These are phyloP conservation scores for Opisthograptis luteolata DNA, from an alignment of 2,888 invertebrate species.

Conservation along the genomic window DNA sequence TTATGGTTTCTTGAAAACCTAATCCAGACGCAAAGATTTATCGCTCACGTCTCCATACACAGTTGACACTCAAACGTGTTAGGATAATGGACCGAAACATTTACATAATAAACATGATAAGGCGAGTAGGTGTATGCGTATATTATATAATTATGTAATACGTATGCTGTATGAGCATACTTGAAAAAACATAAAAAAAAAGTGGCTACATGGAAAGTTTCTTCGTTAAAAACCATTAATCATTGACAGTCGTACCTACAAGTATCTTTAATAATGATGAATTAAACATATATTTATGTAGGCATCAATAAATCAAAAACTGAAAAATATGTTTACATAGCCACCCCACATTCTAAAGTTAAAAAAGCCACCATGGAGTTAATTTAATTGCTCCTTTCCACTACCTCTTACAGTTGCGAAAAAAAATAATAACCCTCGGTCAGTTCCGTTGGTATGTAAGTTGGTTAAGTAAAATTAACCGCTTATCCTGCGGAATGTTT, in stretches of 20 bases:
- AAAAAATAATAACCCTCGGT: constrained; percentile 39
- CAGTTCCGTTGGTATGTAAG: constrained; percentile 42
- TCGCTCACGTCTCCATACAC: constrained; percentile 15
- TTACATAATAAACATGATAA: constrained; percentile 36
- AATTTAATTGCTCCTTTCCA: not conserved
- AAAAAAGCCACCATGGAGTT: not conserved
- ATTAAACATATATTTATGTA: no score
- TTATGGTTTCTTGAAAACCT: constrained; percentile 22
- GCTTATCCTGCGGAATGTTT: constrained; percentile 59
- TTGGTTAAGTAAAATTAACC: constrained; percentile 51
- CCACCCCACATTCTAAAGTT: no score
- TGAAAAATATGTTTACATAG: no score
- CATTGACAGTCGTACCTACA: no score
- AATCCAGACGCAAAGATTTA: constrained; percentile 31
- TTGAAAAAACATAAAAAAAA: constrained; percentile 17
- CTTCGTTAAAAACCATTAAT: constrained; percentile 3
- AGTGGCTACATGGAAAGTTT: constrained; percentile 6
- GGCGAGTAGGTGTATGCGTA: constrained; percentile 24
- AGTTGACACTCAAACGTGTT: constrained; percentile 29
- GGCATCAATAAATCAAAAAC: no score
- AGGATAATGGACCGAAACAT: constrained; percentile 27
- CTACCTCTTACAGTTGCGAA: constrained; percentile 1
- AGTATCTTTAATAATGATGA: no score
- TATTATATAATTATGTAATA: no score
- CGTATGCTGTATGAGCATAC: constrained; percentile 17